Evolutionary conservation across 2,797 vertebrate genomes (phyloP), one percentile per base, ranked within the genome.

Genomic region (Nyctalus aviator): DNA sequence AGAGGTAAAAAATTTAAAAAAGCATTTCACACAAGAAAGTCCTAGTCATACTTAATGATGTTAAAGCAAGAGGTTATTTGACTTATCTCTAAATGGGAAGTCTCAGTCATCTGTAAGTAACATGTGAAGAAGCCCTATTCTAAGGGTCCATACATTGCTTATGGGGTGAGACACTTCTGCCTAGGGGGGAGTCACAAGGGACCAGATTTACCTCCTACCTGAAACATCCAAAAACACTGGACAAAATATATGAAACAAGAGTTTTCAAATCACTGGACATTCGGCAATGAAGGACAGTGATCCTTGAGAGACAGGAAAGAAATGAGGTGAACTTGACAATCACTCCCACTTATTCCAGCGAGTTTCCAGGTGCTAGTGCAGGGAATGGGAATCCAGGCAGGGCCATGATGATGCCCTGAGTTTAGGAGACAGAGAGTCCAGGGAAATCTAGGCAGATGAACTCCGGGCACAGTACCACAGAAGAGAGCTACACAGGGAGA

Each of bases 21-120:
- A 75, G 27, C 32, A 32, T 93, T 95, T 91, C 41, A 96, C 86
- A 78, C 55, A 30, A 77, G 41, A 87, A 95, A 93, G 64, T 93
- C 92, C 62, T 20, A 77, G 23, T 92, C 57, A 88, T 27, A 76
- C 53, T 72, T 91, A 64, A 30, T 62, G 25, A n/a, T 72, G 76
- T 96, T 72, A 91, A 90, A 78, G 72, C 27, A 59, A 76, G 64
- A 84, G 41, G 3, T 77, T 75, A 37, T 69, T 50, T 78, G 69
- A 94, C 13, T 62, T 78, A 55, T 48, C 23, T 92, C 53, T 93
- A 79, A 91, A 37, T 71, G 37, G 32, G 46, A 90, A 53, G 41
- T 50, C 17, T 84, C 12, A 35, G 6, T 46, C 75, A 15, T 88
- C 44, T 87, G 3, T 23, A 89, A 77, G 50, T 91, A 81, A 76